Percentiles rank a stretch among this genome's conserved stretches.
phyloP scores from a whole-genome alignment of 1,140 invertebrate genomes.

The Aphidius gifuensis region DNA sequence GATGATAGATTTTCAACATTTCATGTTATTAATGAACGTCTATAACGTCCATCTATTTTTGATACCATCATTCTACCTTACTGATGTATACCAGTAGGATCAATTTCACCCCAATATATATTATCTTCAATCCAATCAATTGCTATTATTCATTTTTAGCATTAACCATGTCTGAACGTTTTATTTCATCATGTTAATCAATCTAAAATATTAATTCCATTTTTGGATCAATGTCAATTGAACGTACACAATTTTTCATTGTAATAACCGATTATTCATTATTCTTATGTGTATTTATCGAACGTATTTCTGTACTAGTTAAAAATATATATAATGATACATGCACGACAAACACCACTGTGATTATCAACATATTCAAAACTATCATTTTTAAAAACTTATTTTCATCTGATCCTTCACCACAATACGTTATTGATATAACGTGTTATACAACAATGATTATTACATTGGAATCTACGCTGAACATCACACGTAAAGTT shows the following conservation, averaged over 20 bases:
- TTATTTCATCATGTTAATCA: constrained; percentile 86
- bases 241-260: constrained; percentile 81
- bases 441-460: constrained; percentile 82
- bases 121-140: constrained; percentile 91
- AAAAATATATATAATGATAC: constrained; percentile 67
- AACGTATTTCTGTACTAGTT: constrained; percentile 84
- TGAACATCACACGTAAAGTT: constrained; percentile 80
- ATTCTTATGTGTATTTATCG: constrained; percentile 64
- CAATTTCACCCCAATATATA: constrained; percentile 91
- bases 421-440: constrained; percentile 90
- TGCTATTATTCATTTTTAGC: constrained; percentile 72
- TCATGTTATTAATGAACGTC: constrained; percentile 68
- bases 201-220: constrained; percentile 89
- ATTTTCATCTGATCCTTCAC: constrained; percentile 90
- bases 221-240: constrained; percentile 81
- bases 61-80: constrained; percentile 81
- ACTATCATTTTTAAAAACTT: constrained; percentile 81
- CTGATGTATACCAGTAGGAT: constrained; percentile 68
- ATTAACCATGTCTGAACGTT: constrained; percentile 85
- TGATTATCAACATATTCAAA: constrained; percentile 73
- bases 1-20: constrained; percentile 80
- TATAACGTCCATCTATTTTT: constrained; percentile 85
- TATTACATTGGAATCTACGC: constrained; percentile 81
- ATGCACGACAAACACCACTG: constrained; percentile 77
- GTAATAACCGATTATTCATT: constrained; percentile 74